phyloP scores from a whole-genome alignment of 2,113 vertebrate genomes.

The Hemichromis elongatus region DNA sequence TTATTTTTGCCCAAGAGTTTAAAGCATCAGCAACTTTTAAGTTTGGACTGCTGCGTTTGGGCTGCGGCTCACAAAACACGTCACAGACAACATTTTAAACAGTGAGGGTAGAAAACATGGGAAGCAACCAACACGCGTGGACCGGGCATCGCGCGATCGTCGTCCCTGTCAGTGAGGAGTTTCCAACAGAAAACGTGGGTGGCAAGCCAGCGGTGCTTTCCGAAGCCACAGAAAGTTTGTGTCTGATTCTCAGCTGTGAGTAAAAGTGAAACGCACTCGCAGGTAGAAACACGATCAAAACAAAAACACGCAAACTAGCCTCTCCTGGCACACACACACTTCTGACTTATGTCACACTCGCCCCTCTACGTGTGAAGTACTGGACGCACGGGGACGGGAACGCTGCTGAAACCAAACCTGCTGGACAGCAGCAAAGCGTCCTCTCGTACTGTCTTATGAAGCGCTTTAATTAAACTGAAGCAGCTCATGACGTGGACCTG shows the following conservation, averaged over 20 bases:
- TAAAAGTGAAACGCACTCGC: background rate
- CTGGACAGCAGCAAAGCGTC: background rate
- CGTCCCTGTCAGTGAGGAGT: no score
- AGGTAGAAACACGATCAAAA: background rate
- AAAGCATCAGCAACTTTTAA: background rate
- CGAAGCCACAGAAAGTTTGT: background rate
- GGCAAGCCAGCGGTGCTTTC: background rate
- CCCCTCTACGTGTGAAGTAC: background rate
- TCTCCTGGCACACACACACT: background rate
- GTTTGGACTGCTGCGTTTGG: background rate
- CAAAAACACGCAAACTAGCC: background rate
- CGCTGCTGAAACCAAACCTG: background rate
- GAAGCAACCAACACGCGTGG: rapidly evolving
- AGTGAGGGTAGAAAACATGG: background rate
- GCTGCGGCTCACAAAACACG: no score
- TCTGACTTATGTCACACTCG: background rate
- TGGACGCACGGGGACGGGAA: background rate
- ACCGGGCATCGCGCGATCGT: background rate
- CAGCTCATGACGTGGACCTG: background rate
- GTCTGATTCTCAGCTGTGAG: background rate
- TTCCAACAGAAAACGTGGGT: background rate
- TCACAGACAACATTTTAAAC: no score
- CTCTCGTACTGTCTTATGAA: background rate
- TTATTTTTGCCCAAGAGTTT: rapidly evolving
- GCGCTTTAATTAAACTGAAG: background rate